Evolutionary conservation across 2,113 vertebrate species (phyloP).

Genomic region (Tauraco erythrolophus): DNA sequence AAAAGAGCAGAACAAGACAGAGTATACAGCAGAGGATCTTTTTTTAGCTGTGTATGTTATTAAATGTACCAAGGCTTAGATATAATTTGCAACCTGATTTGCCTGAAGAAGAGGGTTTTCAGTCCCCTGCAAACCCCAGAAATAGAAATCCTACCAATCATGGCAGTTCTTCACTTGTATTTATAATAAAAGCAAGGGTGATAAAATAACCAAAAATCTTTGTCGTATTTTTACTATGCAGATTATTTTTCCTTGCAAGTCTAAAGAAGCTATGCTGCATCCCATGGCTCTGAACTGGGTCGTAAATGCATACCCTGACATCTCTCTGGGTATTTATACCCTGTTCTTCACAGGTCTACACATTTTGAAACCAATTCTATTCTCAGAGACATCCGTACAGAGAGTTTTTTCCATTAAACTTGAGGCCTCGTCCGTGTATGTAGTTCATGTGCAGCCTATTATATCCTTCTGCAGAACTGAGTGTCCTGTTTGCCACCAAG

Average conservation of each 20-base stretch:
- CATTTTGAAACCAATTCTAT: neutral
- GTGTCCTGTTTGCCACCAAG: neutral
- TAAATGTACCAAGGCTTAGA: neutral
- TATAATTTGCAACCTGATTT: conserved; percentile 11
- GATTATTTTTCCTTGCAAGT: neutral
- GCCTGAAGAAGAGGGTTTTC: neutral
- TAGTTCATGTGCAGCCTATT: neutral
- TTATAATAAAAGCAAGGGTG: neutral
- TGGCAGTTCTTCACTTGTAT: neutral
- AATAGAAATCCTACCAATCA: conserved; percentile 21
- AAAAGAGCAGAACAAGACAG: conserved; percentile 6
- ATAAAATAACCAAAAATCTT: neutral
- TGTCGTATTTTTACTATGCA: neutral
- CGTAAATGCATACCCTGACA: neutral
- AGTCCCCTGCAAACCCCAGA: neutral
- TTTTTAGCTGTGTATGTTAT: conserved; percentile 14
- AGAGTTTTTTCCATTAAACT: neutral
- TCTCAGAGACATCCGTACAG: neutral
- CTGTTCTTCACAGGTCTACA: neutral
- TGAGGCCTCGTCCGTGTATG: neutral
- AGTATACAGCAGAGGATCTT: neutral
- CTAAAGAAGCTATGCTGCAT: neutral
- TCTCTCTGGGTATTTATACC: neutral
- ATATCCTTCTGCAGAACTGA: neutral
- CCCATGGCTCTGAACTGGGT: neutral